phyloP scores from a whole-genome alignment of 2,888 invertebrate species.

The Heliconius ismenius region DNA sequence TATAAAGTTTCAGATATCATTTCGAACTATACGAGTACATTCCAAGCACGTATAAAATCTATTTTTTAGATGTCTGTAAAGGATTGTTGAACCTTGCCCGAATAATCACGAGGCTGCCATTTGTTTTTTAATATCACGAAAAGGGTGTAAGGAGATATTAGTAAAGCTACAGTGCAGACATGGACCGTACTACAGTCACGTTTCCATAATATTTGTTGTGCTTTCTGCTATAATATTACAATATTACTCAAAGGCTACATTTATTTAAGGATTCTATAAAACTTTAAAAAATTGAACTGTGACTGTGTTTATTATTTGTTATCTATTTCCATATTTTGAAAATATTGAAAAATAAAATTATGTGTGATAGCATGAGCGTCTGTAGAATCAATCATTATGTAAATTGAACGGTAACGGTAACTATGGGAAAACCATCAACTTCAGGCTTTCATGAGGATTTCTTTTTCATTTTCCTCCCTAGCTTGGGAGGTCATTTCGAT shows the following conservation, averaged over 20 bases:
- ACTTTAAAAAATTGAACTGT: background rate
- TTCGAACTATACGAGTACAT: background rate
- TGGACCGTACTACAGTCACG: constrained; percentile 34
- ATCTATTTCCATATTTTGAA: background rate
- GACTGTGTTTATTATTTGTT: too few species aligned
- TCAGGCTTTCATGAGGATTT: background rate
- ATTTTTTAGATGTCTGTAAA: constrained; percentile 19
- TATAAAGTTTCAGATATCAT: background rate
- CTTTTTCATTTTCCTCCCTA: too few species aligned
- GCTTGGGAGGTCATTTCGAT: too few species aligned
- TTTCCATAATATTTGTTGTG: constrained; percentile 34
- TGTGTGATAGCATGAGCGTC: too few species aligned
- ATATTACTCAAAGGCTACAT: constrained; percentile 15
- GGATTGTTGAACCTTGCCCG: constrained; percentile 26
- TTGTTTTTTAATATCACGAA: constrained; percentile 35
- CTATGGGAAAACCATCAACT: too few species aligned
- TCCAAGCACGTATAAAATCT: constrained; percentile 22
- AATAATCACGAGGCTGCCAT: constrained; percentile 36
- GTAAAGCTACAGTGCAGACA: constrained; percentile 25
- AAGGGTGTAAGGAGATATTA: constrained; percentile 25
- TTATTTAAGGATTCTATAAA: constrained; percentile 13
- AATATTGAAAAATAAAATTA: background rate
- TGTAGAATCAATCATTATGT: too few species aligned
- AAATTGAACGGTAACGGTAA: too few species aligned
- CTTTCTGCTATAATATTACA: constrained; percentile 40